Evolutionary conservation across 37 sponge, comb jelly and placozoan species (phyloP).

Genomic region (Ianthella basta): DNA sequence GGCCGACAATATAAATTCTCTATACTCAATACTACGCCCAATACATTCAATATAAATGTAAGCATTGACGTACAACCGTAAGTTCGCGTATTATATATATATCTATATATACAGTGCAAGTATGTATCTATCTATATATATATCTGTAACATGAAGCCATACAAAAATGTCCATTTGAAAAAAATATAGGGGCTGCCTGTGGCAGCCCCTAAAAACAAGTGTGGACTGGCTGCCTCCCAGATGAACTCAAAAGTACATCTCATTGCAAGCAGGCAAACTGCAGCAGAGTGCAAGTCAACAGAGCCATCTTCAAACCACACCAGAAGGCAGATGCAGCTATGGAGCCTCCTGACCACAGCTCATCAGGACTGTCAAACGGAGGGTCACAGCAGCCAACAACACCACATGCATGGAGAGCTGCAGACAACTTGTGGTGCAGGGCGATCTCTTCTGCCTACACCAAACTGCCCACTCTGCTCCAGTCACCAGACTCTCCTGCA

Average conservation of each 20-base stretch:
- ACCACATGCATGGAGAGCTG: neutral
- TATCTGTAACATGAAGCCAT: too few species aligned
- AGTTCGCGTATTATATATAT: too few species aligned
- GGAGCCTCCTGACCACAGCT: neutral
- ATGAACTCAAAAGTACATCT: constrained; percentile 21
- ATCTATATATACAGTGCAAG: too few species aligned
- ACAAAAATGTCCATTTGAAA: too few species aligned
- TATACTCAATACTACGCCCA: too few species aligned
- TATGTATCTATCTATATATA: too few species aligned
- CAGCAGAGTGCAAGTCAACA: neutral
- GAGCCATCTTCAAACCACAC: constrained; percentile 28
- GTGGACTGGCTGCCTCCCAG: neutral
- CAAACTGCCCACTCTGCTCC: constrained; percentile 8
- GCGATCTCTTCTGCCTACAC: neutral
- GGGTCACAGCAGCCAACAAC: neutral
- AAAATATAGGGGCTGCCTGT: too few species aligned
- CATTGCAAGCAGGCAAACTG: neutral
- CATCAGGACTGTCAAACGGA: neutral
- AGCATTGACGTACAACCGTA: too few species aligned
- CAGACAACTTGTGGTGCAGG: neutral
- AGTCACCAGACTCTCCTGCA: neutral
- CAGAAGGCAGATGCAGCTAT: neutral
- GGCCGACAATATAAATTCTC: too few species aligned
- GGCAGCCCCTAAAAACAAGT: constrained; percentile 1
- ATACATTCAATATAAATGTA: too few species aligned